phyloP scores from a whole-genome alignment of 2,797 vertebrate genomes.

The Enteromius anoplus region DNA sequence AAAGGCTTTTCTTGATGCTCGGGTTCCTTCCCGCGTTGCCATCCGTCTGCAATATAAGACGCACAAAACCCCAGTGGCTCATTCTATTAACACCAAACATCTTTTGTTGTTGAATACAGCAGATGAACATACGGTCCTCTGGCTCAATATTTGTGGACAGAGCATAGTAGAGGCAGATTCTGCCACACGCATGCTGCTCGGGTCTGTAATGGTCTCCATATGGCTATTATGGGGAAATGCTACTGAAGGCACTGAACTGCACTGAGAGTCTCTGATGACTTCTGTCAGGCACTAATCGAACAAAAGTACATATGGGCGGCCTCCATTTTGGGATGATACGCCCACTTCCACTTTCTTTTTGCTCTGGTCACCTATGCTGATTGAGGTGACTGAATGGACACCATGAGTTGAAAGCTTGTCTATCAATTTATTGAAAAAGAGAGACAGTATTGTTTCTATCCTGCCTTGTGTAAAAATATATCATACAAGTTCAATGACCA shows the following conservation, averaged over 20 bases:
- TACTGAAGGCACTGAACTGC: slow-evolving; percentile 14
- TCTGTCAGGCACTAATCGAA: not conserved
- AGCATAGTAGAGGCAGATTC: slow-evolving; percentile 49
- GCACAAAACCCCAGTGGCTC: slow-evolving; percentile 81
- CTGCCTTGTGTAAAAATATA: not conserved
- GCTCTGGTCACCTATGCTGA: slow-evolving; percentile 5
- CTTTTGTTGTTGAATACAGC: slow-evolving; percentile 60
- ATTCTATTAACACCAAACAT: slow-evolving; percentile 72
- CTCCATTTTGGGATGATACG: not conserved
- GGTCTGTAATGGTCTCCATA: slow-evolving; percentile 48
- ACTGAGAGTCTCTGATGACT: slow-evolving; percentile 1
- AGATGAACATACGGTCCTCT: slow-evolving; percentile 57
- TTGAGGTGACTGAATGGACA: not conserved
- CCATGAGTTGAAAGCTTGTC: not conserved
- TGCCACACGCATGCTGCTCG: slow-evolving; percentile 44
- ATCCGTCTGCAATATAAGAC: slow-evolving; percentile 96
- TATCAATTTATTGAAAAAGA: not conserved
- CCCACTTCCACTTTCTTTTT: not conserved
- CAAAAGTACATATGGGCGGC: not conserved
- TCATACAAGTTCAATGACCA: slow-evolving; percentile 36
- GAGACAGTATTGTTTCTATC: not conserved
- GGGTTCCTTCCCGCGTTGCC: slow-evolving; percentile 94
- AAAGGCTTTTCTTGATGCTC: slow-evolving; percentile 99
- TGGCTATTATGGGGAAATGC: slow-evolving; percentile 39
- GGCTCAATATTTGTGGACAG: slow-evolving; percentile 54